phyloP scores from a whole-genome alignment of 2,797 vertebrate genomes.

The Ispidina picta region DNA sequence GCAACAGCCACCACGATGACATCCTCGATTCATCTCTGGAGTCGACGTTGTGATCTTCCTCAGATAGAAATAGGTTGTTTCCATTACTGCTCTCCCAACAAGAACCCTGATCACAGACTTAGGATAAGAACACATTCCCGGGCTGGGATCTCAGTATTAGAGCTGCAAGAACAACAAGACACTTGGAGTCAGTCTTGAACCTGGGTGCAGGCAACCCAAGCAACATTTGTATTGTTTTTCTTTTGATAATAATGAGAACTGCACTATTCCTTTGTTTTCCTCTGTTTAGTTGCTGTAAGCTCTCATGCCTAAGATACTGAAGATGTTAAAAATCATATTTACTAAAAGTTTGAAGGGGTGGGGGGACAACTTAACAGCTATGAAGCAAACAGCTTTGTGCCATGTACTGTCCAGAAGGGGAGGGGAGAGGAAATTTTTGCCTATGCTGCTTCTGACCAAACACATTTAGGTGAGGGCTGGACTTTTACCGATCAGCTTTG shows the following conservation, averaged over 20 bases:
- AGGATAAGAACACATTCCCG: conserved; percentile 29
- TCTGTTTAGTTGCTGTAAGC: conserved; percentile 77
- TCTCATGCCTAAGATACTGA: conserved; percentile 76
- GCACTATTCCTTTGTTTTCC: conserved; percentile 76
- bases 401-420: conserved; percentile 55
- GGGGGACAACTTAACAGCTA: conserved; percentile 51
- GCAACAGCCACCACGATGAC: conserved; percentile 96
- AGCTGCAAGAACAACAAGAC: conserved; percentile 76
- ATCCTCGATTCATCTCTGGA: conserved; percentile 94
- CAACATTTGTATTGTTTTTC: conserved; percentile 53
- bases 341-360: neutral
- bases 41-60: conserved; percentile 87
- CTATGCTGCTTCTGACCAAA: conserved; percentile 72
- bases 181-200: conserved; percentile 68
- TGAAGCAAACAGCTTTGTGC: conserved; percentile 72
- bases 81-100: neutral
- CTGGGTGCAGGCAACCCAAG: conserved; percentile 86
- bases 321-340: conserved; percentile 62
- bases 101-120: neutral
- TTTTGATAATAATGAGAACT: conserved; percentile 63
- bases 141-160: conserved; percentile 56
- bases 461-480: conserved; percentile 51
- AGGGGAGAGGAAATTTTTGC: conserved; percentile 35
- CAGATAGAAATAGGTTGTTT: neutral
- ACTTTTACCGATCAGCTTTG: conserved; percentile 41